Percentiles rank a stretch among this genome's conserved stretches.
These are phyloP conservation scores for Caenorhabditis briggsae DNA, from an alignment of 1,140 invertebrate genomes.

Conservation along the genomic window DNA sequence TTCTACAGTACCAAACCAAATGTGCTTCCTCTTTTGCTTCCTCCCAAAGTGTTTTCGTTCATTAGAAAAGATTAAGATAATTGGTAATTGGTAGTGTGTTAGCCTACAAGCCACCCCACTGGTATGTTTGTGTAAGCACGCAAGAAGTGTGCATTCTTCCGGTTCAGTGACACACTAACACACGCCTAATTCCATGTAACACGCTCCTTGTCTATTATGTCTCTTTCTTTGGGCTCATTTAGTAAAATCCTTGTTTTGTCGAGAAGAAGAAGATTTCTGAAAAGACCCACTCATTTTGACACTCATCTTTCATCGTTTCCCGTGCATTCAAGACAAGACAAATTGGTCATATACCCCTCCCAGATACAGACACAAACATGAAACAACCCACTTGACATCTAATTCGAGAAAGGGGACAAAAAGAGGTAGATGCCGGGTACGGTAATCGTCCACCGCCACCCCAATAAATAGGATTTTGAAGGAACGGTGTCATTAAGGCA, in stretches of 20 bases:
- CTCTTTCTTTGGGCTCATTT: slow-evolving; percentile 32
- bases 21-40: not conserved
- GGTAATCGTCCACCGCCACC: slow-evolving; percentile 45
- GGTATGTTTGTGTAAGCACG: slow-evolving; percentile 55
- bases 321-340: slow-evolving; percentile 10
- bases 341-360: slow-evolving; percentile 36
- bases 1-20: not conserved
- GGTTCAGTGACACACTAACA: slow-evolving; percentile 51
- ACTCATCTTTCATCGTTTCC: slow-evolving; percentile 40
- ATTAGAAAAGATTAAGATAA: slow-evolving; percentile 35
- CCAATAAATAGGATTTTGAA: slow-evolving; percentile 51
- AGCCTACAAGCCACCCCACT: not conserved
- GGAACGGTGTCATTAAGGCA: slow-evolving; percentile 54
- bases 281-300: slow-evolving; percentile 21
- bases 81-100: slow-evolving; percentile 53
- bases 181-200: slow-evolving; percentile 53
- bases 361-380: not conserved
- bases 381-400: slow-evolving; percentile 49
- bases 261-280: not conserved
- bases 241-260: slow-evolving; percentile 9
- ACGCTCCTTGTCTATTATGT: slow-evolving; percentile 53
- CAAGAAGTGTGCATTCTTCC: slow-evolving; percentile 56
- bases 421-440: not conserved
- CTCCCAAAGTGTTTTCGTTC: slow-evolving; percentile 7
- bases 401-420: slow-evolving; percentile 20